Percentiles rank a stretch among this genome's conserved stretches.
phyloP scores from a whole-genome alignment of 2,888 invertebrate species.

The Dinocampus coccinellae region DNA sequence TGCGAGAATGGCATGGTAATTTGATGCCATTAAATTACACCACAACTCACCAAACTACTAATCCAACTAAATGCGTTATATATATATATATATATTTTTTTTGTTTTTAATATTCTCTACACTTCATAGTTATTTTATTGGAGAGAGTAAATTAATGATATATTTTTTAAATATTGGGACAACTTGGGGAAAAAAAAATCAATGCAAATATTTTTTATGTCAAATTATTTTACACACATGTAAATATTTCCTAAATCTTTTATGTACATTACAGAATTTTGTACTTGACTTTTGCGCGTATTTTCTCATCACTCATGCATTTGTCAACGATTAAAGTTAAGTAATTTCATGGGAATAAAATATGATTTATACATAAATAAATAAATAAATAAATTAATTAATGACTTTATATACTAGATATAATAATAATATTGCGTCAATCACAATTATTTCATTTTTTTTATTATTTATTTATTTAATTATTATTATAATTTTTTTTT shows the following conservation, averaged over 20 bases:
- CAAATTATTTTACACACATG: constrained; percentile 18
- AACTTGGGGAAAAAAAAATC: constrained; percentile 22
- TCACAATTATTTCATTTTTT: neutral
- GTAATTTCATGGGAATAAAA: too few species aligned
- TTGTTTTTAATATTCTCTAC: too few species aligned
- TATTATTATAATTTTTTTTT: too few species aligned
- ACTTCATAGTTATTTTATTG: too few species aligned
- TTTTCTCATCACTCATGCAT: neutral
- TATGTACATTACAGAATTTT: constrained; percentile 15
- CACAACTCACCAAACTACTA: constrained; percentile 49
- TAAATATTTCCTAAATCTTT: neutral
- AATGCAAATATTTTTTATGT: constrained; percentile 20
- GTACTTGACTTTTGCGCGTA: neutral
- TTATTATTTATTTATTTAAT: too few species aligned
- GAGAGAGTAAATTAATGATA: too few species aligned
- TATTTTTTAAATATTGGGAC: constrained; percentile 12
- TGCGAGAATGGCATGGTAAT: constrained; percentile 45
- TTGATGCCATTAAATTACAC: constrained; percentile 49
- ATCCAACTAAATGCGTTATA: constrained; percentile 50
- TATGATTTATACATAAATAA: too few species aligned
- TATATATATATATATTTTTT: too few species aligned
- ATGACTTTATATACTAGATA: too few species aligned
- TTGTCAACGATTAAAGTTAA: neutral
- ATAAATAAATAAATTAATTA: too few species aligned
- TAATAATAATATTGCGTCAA: neutral